Conservation (phyloP, 1,140 invertebrate species). For the Pemphigus obesinymphae region DNA sequence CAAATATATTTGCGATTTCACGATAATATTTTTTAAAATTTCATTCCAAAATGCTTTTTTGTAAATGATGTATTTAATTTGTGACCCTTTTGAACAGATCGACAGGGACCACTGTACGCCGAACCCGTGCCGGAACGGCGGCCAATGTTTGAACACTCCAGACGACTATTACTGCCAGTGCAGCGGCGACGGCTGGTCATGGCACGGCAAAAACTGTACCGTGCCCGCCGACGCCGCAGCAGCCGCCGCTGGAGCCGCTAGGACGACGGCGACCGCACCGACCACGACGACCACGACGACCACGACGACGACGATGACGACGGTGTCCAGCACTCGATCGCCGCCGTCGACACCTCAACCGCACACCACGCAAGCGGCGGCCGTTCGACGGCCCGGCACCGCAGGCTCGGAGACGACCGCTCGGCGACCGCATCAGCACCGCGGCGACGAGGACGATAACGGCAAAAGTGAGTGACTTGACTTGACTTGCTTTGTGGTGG, state of each 20-base stretch:
- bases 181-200: slow-evolving; percentile 57
- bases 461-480: background rate
- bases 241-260: slow-evolving; percentile 45
- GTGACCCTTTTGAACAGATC: slow-evolving; percentile 60
- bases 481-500: background rate
- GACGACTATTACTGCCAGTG: slow-evolving; percentile 88
- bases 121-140: slow-evolving; percentile 73
- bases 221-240: slow-evolving; percentile 52
- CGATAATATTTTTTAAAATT: no score
- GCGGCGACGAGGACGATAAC: background rate
- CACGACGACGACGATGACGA: background rate
- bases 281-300: background rate
- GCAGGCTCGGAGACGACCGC: background rate
- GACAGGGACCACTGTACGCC: slow-evolving; percentile 78
- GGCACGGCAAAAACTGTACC: slow-evolving; percentile 87
- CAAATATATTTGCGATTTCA: no score
- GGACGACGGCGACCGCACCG: slow-evolving; percentile 54
- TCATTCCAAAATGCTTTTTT: no score
- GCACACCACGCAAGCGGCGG: background rate
- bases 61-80: no score
- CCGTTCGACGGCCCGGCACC: background rate
- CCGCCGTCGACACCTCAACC: background rate
- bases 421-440: background rate
- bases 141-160: slow-evolving; percentile 76
- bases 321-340: background rate